A percentile compares a stretch with the other conserved stretches of the same genome.
Conservation (phyloP, 2,113 vertebrate species). For the Lagopus muta region DNA sequence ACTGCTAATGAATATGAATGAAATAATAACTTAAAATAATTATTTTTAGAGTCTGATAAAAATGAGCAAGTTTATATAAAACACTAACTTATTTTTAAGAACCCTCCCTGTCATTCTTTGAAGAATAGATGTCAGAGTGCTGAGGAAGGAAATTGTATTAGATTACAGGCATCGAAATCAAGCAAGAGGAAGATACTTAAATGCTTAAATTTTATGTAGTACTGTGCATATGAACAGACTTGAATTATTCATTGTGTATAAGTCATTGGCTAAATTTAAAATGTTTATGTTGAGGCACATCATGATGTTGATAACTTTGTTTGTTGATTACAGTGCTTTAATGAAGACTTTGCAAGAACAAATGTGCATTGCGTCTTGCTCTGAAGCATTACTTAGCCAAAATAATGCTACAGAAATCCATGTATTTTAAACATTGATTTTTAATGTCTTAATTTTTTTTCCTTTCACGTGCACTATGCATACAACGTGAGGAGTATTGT, state of each 20-base stretch:
- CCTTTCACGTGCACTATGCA: not conserved
- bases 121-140: too few species aligned
- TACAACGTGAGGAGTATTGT: not conserved
- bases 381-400: not conserved
- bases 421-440: not conserved
- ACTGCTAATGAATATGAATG: slow-evolving; percentile 54
- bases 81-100: slow-evolving; percentile 15
- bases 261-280: slow-evolving; percentile 22
- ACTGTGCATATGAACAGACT: not conserved
- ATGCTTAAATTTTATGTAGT: slow-evolving; percentile 45
- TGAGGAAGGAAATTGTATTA: slow-evolving; percentile 34
- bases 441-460: not conserved
- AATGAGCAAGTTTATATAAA: slow-evolving; percentile 40
- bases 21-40: slow-evolving; percentile 43
- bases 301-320: not conserved
- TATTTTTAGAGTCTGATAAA: slow-evolving; percentile 17
- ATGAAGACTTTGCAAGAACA: not conserved
- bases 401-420: not conserved
- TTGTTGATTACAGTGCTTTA: not conserved
- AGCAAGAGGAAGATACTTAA: slow-evolving; percentile 34
- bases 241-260: slow-evolving; percentile 44
- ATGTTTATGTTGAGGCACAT: not conserved
- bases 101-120: not conserved
- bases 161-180: slow-evolving; percentile 40
- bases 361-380: not conserved